Base-by-base conservation (phyloP, 1,140 invertebrate genomes). In the Plodia interpunctella region DNA sequence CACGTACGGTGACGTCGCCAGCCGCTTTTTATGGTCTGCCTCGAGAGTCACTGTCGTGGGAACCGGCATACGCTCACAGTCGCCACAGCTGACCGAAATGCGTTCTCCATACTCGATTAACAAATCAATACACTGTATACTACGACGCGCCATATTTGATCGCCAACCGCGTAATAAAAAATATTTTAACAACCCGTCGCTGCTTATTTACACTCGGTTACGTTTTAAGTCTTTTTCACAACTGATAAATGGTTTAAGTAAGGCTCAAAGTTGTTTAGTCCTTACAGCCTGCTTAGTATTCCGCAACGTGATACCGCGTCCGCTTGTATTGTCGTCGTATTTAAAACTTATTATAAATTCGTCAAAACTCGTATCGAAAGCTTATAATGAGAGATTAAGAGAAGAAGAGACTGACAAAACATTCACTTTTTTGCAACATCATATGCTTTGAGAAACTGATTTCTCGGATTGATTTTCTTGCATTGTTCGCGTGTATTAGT, bases 11-110 rank as follows among this genome's bases (percentile, higher is more conserved):
- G 74, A 83, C 78, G 77, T 75, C 76, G 78, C 76, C 21, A 77
- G 72, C 74, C 70, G 75, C 78, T 88, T 85, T 85, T 88, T 90
- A 86, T 86, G 80, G 80, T 68, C 76, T 62, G 74, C 58, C 72
- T 78, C 79, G 81, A 88, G 75, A 82, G 88, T 90, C 89, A 91
- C 88, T 88, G 88, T 75, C 89, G 87, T 90, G 87, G 89, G 87
- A 90, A 90, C 80, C 78, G 77, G 79, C 87, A 83, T 83, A 82
- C 74, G 78, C 78, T 83, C 82, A 82, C 73, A 61, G 62, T 62
- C 76, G 74, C 80, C 77, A 80, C 86, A 88, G 85, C 85, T 88
- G 85, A 83, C 83, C 85, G 79, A 90, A 88, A 88, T 90, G 87
- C 84, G 86, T 77, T 86, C 86, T 83, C 88, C 83, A 87, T 90